A percentile compares a stretch with the other conserved stretches of the same genome.
Evolutionary conservation across 2,797 vertebrate species (phyloP).

Genomic region (Pseudochirops cupreus): DNA sequence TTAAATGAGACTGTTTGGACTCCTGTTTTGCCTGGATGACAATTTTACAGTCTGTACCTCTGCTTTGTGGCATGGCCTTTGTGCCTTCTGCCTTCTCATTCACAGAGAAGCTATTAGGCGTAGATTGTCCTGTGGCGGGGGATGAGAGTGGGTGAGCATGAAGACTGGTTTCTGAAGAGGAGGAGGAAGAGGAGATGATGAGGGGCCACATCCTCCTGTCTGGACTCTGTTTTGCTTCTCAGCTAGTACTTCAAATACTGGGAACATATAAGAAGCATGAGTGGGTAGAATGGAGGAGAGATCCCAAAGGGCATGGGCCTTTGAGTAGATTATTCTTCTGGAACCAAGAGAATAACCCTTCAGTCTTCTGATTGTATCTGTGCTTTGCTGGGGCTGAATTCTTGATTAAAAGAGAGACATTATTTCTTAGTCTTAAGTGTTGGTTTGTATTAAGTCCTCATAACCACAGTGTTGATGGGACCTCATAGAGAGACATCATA

Average conservation of each 20-base stretch:
- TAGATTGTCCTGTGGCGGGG: not conserved
- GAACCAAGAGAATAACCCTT: not conserved
- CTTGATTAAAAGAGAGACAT: not conserved
- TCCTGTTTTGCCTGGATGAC: not conserved
- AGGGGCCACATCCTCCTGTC: not conserved
- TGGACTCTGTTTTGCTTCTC: not conserved
- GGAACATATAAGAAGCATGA: not conserved
- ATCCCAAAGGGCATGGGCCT: not conserved
- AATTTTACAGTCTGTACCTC: not conserved
- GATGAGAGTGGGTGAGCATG: not conserved
- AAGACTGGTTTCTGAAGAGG: not conserved
- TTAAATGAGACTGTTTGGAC: not conserved
- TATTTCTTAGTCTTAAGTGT: not conserved
- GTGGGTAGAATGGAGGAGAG: not conserved
- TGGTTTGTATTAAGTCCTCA: not conserved
- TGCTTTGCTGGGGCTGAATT: not conserved
- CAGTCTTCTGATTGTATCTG: not conserved
- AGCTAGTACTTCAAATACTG: not conserved
- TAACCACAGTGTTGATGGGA: not conserved
- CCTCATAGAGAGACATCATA: not conserved
- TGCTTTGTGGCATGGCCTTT: not conserved
- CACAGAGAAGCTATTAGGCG: not conserved
- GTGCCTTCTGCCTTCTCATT: not conserved
- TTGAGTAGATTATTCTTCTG: not conserved
- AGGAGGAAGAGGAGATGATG: not conserved